A percentile compares a stretch with the other conserved stretches of the same genome.
Evolutionary conservation across 2,888 invertebrate genomes (phyloP).

Genomic region (Standfussiana lucernea): DNA sequence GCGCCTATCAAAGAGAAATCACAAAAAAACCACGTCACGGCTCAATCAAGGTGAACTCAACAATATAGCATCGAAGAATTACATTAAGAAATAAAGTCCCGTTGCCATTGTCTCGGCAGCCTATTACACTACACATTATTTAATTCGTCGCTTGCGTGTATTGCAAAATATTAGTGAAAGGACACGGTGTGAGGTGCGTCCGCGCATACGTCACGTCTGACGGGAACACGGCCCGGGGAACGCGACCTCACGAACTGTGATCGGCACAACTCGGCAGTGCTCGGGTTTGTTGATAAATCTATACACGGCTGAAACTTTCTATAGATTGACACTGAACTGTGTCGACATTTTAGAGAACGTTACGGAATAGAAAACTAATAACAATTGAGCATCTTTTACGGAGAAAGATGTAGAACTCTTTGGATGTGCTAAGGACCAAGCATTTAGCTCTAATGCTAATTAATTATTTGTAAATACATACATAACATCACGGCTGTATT

Average conservation of each 20-base stretch:
- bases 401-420: neutral
- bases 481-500: too few species aligned
- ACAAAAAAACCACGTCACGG: neutral
- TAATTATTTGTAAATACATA: too few species aligned
- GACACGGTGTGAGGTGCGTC: slow-evolving; percentile 66
- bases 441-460: neutral
- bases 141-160: slow-evolving; percentile 48
- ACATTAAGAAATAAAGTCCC: slow-evolving; percentile 27
- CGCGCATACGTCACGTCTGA: slow-evolving; percentile 63
- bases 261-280: slow-evolving; percentile 36
- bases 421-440: neutral
- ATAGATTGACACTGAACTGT: slow-evolving; percentile 12
- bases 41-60: slow-evolving; percentile 30
- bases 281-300: slow-evolving; percentile 50
- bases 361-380: neutral
- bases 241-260: slow-evolving; percentile 66
- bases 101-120: slow-evolving; percentile 36
- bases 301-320: slow-evolving; percentile 48
- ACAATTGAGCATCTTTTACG: neutral
- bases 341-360: neutral
- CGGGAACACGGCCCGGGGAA: slow-evolving; percentile 63
- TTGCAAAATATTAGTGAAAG: slow-evolving; percentile 69
- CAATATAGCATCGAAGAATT: slow-evolving; percentile 16
- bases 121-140: slow-evolving; percentile 53
- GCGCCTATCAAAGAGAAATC: slow-evolving; percentile 13